Evolutionary conservation across 2,797 vertebrate species (phyloP), one percentile per base, ranked within the genome.

Genomic region (Mus minutoides): DNA sequence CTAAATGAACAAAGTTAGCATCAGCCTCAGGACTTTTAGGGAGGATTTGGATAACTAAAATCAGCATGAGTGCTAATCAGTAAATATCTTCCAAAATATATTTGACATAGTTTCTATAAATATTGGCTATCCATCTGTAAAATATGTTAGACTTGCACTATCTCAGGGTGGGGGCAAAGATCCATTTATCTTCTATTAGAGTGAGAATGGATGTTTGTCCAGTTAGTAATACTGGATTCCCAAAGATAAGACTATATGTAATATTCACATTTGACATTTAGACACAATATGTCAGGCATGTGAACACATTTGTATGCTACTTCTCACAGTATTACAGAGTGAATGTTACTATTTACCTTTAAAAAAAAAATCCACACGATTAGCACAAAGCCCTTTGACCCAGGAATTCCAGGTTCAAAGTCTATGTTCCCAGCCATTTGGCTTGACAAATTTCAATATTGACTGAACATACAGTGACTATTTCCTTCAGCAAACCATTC

Each of bases 51-150:
- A 6, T 49, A 90, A 76, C 62, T 82, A 88, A 90, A 83, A 77
- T 43, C n/a, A 91, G 31, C 29, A 87, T 5, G 21, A 24, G 43
- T 83, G 16, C 10, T 86, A 40, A 46, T 43, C 37, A 56, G 8
- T 37, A 3, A 26, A 49, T n/a, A 95, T 8, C 64, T 92, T 26
- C 14, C 40, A 76, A 97, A 92, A 62, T 52, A 82, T 10, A 31
- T 19, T 71, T 79, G 8, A n/a, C 82, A 77, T 78, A 46, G 93
- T 78, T 93, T 92, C 26, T 58, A 79, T 56, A 76, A 90, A 86
- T 29, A 90, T 52, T 93, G 88, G 49, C 2, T 49, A 71, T 62
- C 17, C 31, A 9, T 6, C 19, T 58, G 26, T 54, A 88, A 92
- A 88, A 43, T 87, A 16, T n/a, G 80, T 90, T 84, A 83, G 56